Conservation (phyloP, 2,113 vertebrate species). For the Melierax canorus region DNA sequence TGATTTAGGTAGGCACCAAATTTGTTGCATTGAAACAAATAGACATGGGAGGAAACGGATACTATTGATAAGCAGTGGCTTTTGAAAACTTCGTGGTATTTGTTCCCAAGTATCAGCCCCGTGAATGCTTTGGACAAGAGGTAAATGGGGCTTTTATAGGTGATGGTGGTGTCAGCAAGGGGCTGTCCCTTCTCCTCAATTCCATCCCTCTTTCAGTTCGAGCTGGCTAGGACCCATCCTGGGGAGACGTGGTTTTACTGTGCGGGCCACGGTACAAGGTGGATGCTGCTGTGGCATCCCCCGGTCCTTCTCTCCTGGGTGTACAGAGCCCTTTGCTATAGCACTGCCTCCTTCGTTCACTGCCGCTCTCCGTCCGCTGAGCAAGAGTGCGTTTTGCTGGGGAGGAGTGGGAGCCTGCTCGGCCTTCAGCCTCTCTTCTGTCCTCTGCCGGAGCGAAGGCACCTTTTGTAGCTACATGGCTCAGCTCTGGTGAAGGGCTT, state of each 20-base stretch:
- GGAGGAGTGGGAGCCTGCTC: background rate
- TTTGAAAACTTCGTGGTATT: background rate
- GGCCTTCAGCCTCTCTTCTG: background rate
- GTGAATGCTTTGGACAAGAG: background rate
- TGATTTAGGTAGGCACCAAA: background rate
- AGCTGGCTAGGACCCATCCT: background rate
- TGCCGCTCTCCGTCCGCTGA: background rate
- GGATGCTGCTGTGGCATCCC: background rate
- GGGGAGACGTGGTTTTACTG: background rate
- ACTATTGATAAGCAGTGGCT: background rate
- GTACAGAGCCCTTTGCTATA: background rate
- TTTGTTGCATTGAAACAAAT: background rate
- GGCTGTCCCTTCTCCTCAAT: background rate
- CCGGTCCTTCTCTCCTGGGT: background rate
- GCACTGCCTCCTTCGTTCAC: background rate
- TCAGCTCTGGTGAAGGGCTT: background rate
- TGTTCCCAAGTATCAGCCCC: background rate
- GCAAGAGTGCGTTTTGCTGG: background rate
- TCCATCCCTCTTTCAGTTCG: background rate
- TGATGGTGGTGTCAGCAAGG: background rate
- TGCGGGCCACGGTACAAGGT: fast-evolving
- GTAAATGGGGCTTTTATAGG: background rate
- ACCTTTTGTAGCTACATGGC: background rate
- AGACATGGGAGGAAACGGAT: background rate
- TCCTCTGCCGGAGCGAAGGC: background rate